Percentiles rank a stretch among this genome's conserved stretches.
phyloP scores from a whole-genome alignment of 2,888 invertebrate species.

The Idaea biselata region DNA sequence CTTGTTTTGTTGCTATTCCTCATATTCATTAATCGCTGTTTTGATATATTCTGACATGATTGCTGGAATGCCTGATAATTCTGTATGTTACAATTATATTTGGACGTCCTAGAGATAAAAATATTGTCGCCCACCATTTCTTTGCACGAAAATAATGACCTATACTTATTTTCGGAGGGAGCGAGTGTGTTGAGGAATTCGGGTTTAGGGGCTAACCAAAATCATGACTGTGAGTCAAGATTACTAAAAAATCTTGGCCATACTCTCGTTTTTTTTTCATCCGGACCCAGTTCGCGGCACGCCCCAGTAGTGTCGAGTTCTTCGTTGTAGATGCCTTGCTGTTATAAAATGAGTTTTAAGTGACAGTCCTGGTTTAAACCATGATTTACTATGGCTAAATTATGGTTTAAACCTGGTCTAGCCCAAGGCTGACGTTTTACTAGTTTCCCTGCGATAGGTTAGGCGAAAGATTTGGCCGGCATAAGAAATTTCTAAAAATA shows the following conservation, averaged over 20 bases:
- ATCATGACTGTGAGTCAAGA: neutral
- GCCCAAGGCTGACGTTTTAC: too few species aligned
- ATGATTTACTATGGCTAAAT: too few species aligned
- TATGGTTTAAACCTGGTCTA: too few species aligned
- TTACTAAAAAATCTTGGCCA: neutral
- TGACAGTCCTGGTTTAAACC: too few species aligned
- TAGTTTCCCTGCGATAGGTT: too few species aligned
- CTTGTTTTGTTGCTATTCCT: neutral
- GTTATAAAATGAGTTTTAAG: too few species aligned
- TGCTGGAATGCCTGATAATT: neutral
- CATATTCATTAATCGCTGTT: neutral
- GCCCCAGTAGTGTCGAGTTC: too few species aligned
- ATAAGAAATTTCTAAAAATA: too few species aligned
- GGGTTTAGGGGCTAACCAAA: neutral
- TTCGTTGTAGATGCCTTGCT: too few species aligned
- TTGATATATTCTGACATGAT: neutral
- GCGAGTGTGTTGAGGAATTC: neutral
- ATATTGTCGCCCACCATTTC: neutral
- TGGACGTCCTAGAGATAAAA: slow-evolving; percentile 1
- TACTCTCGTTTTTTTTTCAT: neutral
- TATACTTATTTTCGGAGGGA: neutral
- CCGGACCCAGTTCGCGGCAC: too few species aligned
- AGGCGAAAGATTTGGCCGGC: too few species aligned
- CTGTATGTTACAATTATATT: neutral
- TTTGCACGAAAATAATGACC: neutral